Evolutionary conservation across 1,140 invertebrate species (phyloP).

Genomic region (Calosoma granatense): DNA sequence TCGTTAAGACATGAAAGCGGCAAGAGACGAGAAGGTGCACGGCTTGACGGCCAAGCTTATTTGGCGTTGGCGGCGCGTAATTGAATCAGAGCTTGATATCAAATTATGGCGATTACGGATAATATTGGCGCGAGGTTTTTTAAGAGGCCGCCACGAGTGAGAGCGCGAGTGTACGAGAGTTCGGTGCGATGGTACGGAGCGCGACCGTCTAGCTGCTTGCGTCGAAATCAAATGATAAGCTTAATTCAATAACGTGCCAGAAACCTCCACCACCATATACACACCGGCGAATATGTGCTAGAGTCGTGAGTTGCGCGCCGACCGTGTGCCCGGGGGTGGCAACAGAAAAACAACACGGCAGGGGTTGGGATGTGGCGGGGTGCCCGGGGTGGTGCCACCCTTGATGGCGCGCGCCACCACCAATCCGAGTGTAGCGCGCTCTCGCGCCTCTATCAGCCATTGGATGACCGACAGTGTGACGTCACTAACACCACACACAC

Average conservation of each 20-base stretch:
- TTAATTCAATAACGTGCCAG: constrained; percentile 55
- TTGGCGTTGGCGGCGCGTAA: constrained; percentile 32
- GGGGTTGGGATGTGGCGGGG: constrained; percentile 18
- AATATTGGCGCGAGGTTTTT: constrained; percentile 28
- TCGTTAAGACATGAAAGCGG: neutral
- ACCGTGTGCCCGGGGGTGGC: constrained; percentile 23
- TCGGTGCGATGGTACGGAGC: no score
- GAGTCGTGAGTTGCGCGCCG: no score
- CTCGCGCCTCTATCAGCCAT: constrained; percentile 14
- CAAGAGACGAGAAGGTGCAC: neutral
- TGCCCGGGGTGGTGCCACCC: constrained; percentile 19
- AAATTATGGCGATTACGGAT: constrained; percentile 46
- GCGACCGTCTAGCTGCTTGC: constrained; percentile 44
- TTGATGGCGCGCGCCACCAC: constrained; percentile 20
- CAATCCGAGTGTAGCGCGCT: constrained; percentile 21
- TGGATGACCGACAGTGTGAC: constrained; percentile 22
- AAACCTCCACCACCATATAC: constrained; percentile 12
- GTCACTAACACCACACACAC: constrained; percentile 19
- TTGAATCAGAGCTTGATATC: constrained; percentile 43
- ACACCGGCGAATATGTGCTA: no score
- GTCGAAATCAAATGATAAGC: constrained; percentile 64
- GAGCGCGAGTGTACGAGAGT: neutral
- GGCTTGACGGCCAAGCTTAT: neutral
- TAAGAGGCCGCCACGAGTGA: constrained; percentile 14
- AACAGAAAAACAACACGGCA: constrained; percentile 24